Base-by-base conservation (phyloP, 2,888 invertebrate genomes). In the Aromia moschata region DNA sequence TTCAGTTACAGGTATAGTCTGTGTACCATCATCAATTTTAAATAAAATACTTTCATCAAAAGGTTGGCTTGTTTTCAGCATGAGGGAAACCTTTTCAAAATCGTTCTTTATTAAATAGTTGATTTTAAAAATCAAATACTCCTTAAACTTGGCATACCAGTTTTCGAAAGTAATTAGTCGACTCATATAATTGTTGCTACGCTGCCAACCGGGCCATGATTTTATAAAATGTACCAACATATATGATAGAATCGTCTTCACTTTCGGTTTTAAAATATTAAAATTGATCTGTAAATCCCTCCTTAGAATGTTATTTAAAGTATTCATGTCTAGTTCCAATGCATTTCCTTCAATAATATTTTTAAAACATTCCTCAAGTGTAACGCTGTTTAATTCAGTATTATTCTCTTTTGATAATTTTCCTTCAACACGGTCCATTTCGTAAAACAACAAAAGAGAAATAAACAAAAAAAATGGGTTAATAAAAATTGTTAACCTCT, bases 161-260 rank as follows among this genome's bases (percentile, higher is more conserved):
- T 33, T 57, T 16, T 64, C 61, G 14, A 60, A 60, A 3, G 55
- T 49, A 44, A 62, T 62, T 53, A 59, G 59, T 30, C 58, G 55
- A 20, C 54, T 59, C 7, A 59, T 7, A 41, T 57, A 62, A 20
- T 56, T 30, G 2, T 12, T 52, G 14, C 46, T 46, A 16, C 52
- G 58, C 31, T 62, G 61, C 64, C 64, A 64, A 9, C 61, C 64
- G 16, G 64, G 64, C 64, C 64, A 64, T 2, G 56, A 45, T 36
- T 55, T 64, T 47, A 64, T 62, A 14, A 56, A 64, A 47, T 61
- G 59, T 7, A 61, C 54, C 9, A 64, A 33, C 61, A 64, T 64
- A 36, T 53, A 56, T 2, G 64, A 58, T 15, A 64, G 7, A 30
- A 60, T 31, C 14, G 7, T 55, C 25, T 53, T 57, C 3, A 64